Base-by-base conservation (phyloP, 2,797 vertebrate species). In the Chromis chromis region DNA sequence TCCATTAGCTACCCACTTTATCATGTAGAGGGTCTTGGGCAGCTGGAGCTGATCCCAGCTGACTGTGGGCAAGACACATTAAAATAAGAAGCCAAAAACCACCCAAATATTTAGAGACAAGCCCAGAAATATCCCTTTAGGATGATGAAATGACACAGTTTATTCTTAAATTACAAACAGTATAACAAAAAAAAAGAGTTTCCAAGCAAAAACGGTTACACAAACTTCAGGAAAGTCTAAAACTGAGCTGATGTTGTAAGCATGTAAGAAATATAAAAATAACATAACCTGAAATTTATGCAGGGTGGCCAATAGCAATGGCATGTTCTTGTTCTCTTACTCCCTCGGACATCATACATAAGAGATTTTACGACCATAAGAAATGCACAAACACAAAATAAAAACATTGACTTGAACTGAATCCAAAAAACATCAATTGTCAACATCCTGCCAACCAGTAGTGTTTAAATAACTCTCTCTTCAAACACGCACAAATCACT, bases 81-180 rank as follows among this genome's bases (percentile, higher is more conserved):
- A 4, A 25, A 57, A 63, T 2, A 4, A 44, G 12, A 62, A 0
- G 9, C 10, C 16, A 24, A 49, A 25, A 21, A n/a, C 11, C 7
- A 49, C 6, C 14, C 5, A 14, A 60, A 70, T 19, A 44, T 17
- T 33, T 4, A 49, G 13, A 77, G 27, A 54, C 55, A n/a, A 74
- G 12, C 19, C 48, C 19, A 68, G 65, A 60, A 57, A 52, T 52
- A 19, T 33, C 25, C 6, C 48, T 78, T 85, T 79, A 78, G 70
- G 81, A 81, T 88, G 91, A 91, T 85, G 86, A 93, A 90, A 87
- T 91, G 70, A 89, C 78, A 87, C 73, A 77, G 82, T 93, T 92
- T 93, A 94, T 93, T 93, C 68, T 91, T 91, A 91, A 94, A 88
- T 94, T 90, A 93, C 84, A 90, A 91, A 89, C 76, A 28, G 77